phyloP scores from a whole-genome alignment of 2,888 invertebrate species.

The Clunio marinus region DNA sequence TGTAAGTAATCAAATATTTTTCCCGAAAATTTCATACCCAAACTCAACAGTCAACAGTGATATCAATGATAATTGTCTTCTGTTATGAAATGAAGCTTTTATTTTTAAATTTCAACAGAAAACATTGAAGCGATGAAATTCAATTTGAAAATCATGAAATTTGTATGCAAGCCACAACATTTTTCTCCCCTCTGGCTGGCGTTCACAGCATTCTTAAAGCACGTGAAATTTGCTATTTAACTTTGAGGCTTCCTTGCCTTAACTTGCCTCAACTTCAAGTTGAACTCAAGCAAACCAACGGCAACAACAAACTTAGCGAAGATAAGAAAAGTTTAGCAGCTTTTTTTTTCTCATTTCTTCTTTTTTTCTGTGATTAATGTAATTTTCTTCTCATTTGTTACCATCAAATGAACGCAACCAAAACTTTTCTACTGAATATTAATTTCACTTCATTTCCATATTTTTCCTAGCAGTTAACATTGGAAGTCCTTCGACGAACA shows the following conservation, averaged over 20 bases:
- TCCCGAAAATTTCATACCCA: no score
- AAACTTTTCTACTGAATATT: constrained; percentile 16
- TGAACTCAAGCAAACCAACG: background rate
- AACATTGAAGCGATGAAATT: no score
- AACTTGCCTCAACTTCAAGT: no score
- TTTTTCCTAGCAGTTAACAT: no score
- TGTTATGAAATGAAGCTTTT: no score
- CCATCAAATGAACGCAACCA: background rate
- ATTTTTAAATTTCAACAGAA: no score
- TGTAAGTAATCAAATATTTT: no score
- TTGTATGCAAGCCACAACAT: background rate
- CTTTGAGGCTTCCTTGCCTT: background rate
- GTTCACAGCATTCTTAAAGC: background rate
- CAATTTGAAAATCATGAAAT: constrained; percentile 1
- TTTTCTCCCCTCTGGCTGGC: background rate
- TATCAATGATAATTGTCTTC: no score
- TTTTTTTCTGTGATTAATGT: constrained; percentile 6
- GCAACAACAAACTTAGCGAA: background rate
- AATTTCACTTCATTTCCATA: constrained; percentile 16
- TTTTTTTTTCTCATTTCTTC: background rate
- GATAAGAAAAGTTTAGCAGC: background rate
- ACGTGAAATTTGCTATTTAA: constrained; percentile 1
- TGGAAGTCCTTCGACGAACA: no score
- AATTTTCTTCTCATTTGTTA: constrained; percentile 17
- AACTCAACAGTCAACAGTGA: no score